Conservation (phyloP, 2,113 vertebrate species). For the Hypomesus transpacificus region DNA sequence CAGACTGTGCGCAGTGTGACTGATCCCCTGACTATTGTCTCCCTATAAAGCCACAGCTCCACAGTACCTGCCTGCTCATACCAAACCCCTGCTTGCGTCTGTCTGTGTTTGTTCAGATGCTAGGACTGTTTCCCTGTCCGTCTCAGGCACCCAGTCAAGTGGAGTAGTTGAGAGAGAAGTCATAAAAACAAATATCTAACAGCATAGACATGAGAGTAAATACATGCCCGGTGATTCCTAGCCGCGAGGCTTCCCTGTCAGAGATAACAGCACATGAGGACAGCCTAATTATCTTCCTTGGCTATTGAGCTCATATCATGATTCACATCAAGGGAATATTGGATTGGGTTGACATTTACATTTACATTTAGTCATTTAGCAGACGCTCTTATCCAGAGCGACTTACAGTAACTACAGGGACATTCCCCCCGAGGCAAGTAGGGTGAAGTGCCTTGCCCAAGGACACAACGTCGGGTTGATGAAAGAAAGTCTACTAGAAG, state of each 20-base stretch:
- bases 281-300: constrained; percentile 30
- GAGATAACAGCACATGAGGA: constrained; percentile 34
- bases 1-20: constrained; percentile 29
- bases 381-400: no score
- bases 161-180: constrained; percentile 30
- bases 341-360: neutral
- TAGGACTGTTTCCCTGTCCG: constrained; percentile 40
- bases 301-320: constrained; percentile 13
- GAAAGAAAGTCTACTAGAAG: constrained; percentile 21
- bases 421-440: no score
- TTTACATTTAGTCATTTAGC: no score
- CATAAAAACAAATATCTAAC: constrained; percentile 34
- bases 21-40: constrained; percentile 40
- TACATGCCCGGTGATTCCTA: constrained; percentile 33
- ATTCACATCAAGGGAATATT: constrained; percentile 21
- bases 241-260: constrained; percentile 20
- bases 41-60: constrained; percentile 43
- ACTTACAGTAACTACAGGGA: no score
- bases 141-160: constrained; percentile 22
- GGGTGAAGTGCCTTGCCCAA: no score
- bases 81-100: constrained; percentile 46
- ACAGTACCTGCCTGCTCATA: constrained; percentile 59
- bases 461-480: no score
- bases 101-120: constrained; percentile 54
- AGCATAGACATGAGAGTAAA: constrained; percentile 29